A percentile compares a stretch with the other conserved stretches of the same genome.
phyloP scores from a whole-genome alignment of 2,113 vertebrate genomes.

The Myocastor coypus region DNA sequence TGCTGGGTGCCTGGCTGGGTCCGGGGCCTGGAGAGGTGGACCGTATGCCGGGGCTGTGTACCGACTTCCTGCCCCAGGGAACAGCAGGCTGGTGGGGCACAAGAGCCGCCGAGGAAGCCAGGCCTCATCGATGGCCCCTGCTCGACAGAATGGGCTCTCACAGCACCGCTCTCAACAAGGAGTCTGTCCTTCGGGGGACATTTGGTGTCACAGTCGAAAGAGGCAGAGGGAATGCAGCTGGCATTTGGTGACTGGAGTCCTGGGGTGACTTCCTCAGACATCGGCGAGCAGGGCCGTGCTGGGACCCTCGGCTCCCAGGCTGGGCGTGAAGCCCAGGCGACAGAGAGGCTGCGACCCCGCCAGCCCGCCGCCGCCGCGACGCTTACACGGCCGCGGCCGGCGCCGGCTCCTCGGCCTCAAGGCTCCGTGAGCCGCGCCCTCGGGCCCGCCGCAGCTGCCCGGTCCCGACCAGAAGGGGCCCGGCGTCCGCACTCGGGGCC shows the following conservation, averaged over 20 bases:
- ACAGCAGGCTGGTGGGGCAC: too few species aligned
- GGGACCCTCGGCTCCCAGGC: neutral
- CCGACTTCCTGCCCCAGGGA: neutral
- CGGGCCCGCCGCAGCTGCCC: too few species aligned
- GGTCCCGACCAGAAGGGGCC: accelerated
- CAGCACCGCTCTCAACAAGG: neutral
- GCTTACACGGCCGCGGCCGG: neutral
- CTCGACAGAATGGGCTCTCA: neutral
- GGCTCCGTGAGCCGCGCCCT: neutral
- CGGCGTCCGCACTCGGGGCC: neutral
- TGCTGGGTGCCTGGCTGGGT: neutral
- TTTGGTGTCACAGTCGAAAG: neutral
- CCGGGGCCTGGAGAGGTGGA: neutral
- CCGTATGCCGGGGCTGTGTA: neutral
- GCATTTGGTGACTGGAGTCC: neutral
- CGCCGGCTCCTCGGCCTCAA: too few species aligned
- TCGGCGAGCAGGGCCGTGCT: neutral
- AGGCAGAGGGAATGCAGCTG: neutral
- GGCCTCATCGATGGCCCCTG: neutral
- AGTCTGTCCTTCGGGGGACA: too few species aligned
- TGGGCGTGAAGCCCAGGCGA: neutral
- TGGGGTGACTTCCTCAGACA: neutral
- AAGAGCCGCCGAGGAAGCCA: accelerated
- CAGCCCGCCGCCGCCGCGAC: neutral
- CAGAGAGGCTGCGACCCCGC: neutral